Evolutionary conservation across 2,113 vertebrate species (phyloP).

Genomic region (Xerus inauris): DNA sequence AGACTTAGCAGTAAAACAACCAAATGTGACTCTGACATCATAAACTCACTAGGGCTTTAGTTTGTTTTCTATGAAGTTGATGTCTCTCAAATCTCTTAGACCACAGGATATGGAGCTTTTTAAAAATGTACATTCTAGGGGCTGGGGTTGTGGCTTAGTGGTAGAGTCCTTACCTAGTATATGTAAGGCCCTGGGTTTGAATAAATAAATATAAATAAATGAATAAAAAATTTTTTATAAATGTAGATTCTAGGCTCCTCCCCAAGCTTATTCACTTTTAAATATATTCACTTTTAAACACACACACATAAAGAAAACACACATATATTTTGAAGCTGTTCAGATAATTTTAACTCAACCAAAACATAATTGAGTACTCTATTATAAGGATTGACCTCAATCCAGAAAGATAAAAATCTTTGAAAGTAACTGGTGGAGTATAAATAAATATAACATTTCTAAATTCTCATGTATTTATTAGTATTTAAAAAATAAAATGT

Average conservation of each 20-base stretch:
- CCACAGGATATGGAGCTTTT: neutral
- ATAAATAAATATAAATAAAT: too few relatives aligned
- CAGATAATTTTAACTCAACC: neutral
- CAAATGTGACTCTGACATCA: neutral
- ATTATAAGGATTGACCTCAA: slow-evolving; percentile 23
- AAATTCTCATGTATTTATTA: slow-evolving; percentile 9
- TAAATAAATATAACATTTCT: slow-evolving; percentile 28
- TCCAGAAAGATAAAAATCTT: slow-evolving; percentile 23
- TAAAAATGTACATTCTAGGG: too few relatives aligned
- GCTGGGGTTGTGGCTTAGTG: too few relatives aligned
- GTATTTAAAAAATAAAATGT: slow-evolving; percentile 47
- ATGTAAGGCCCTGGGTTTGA: too few relatives aligned
- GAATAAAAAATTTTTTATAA: too few relatives aligned
- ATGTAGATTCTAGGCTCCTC: neutral
- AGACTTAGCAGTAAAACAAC: neutral
- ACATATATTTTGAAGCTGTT: neutral
- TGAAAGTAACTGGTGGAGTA: slow-evolving; percentile 27
- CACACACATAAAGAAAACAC: neutral
- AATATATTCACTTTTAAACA: slow-evolving; percentile 1
- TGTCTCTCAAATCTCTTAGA: neutral
- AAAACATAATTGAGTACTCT: neutral
- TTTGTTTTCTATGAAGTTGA: slow-evolving; percentile 5
- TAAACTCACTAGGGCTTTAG: neutral
- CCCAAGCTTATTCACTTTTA: neutral
- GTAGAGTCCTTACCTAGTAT: too few relatives aligned